Evolutionary conservation across 1,140 invertebrate species (phyloP).

Genomic region (Pseudobourletiella spinata): DNA sequence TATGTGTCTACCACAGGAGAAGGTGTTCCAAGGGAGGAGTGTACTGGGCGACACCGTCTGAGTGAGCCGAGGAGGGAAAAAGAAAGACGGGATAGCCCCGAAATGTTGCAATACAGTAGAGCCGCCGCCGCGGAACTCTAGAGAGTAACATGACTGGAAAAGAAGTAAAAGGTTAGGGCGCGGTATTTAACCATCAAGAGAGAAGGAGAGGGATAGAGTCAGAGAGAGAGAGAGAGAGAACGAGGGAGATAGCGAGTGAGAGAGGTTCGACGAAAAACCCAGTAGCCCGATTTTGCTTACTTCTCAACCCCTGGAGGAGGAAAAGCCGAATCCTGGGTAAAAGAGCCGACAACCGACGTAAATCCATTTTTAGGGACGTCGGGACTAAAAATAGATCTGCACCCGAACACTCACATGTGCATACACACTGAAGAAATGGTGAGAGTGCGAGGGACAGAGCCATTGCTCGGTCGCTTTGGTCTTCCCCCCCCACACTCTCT

Average conservation of each 20-base stretch:
- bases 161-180: no score
- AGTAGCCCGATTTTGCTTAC: neutral
- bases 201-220: neutral
- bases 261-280: no score
- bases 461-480: neutral
- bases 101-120: no score
- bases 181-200: no score
- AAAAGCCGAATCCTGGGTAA: conserved; percentile 13
- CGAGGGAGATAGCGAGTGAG: neutral
- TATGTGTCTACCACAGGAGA: no score
- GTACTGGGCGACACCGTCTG: no score
- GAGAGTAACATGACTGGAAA: no score
- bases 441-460: neutral
- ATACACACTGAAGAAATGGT: neutral
- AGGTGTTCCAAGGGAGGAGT: no score
- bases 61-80: no score
- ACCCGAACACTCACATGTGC: conserved; percentile 10
- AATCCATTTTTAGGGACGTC: conserved; percentile 35
- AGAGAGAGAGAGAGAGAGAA: neutral
- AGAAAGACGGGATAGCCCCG: no score
- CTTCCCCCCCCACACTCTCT: neutral
- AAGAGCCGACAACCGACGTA: conserved; percentile 29
- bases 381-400: conserved; percentile 33
- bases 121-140: no score
- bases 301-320: neutral